phyloP scores from a whole-genome alignment of 2,797 vertebrate species.

The Sebastes diploproa region DNA sequence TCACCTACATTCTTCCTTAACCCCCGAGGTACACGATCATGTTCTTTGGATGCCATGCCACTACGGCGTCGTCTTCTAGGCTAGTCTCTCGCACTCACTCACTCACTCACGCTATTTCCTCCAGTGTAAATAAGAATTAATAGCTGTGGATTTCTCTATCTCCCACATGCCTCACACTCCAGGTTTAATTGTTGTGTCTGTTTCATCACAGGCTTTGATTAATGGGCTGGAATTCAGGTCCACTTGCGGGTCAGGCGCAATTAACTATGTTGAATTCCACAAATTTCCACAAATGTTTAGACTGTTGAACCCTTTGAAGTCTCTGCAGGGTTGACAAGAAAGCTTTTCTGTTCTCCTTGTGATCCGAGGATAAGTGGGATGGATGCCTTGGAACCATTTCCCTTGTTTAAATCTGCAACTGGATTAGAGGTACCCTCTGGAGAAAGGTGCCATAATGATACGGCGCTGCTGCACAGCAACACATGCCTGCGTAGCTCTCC shows the following conservation, averaged over 20 bases:
- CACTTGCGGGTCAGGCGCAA: conserved; percentile 61
- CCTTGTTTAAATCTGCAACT: conserved; percentile 72
- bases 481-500: conserved; percentile 17
- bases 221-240: conserved; percentile 50
- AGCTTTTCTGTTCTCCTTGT: conserved; percentile 57
- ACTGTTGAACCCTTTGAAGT: conserved; percentile 67
- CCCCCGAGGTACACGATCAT: conserved; percentile 46
- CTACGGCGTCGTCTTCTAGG: conserved; percentile 17
- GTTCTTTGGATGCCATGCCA: conserved; percentile 38
- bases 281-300: conserved; percentile 72
- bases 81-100: not conserved
- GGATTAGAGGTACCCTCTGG: conserved; percentile 70
- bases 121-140: conserved; percentile 26
- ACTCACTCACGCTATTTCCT: not conserved
- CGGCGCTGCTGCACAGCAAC: conserved; percentile 38
- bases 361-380: conserved; percentile 63
- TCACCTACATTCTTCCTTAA: conserved; percentile 47
- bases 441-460: conserved; percentile 68
- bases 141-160: conserved; percentile 15
- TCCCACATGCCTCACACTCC: conserved; percentile 11
- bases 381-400: conserved; percentile 66
- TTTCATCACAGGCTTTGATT: conserved; percentile 63
- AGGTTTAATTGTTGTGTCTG: conserved; percentile 43
- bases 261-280: conserved; percentile 70
- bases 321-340: conserved; percentile 46